Conservation (phyloP, 1,140 invertebrate genomes). For the Amyelois transitella region DNA sequence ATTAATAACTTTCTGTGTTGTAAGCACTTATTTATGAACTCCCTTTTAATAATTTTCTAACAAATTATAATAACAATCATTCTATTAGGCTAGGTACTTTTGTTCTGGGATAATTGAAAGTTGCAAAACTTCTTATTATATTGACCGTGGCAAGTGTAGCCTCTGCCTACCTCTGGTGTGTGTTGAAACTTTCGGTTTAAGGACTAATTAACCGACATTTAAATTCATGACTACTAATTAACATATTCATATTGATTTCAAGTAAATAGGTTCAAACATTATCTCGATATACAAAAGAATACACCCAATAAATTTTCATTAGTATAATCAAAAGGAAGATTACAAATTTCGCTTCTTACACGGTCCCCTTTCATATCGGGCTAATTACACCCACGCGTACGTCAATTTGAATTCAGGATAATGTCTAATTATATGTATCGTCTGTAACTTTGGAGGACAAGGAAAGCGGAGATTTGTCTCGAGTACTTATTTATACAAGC, state of each 20-base stretch:
- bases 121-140: too few relatives aligned
- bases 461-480: constrained; percentile 6
- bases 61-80: background rate
- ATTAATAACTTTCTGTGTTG: background rate
- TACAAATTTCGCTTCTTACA: constrained; percentile 12
- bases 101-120: too few relatives aligned
- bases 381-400: constrained; percentile 9
- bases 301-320: background rate
- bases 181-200: too few relatives aligned
- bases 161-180: too few relatives aligned
- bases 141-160: too few relatives aligned
- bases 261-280: too few relatives aligned
- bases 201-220: too few relatives aligned
- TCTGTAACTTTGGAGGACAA: constrained; percentile 4
- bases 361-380: constrained; percentile 10
- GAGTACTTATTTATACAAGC: constrained; percentile 4
- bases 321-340: constrained; percentile 19
- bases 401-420: constrained; percentile 4
- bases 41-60: background rate
- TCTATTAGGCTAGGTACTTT: too few relatives aligned
- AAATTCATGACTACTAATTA: too few relatives aligned
- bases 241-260: too few relatives aligned
- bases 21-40: background rate
- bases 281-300: background rate
- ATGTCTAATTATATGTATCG: constrained; percentile 8